Evolutionary conservation across 2,888 invertebrate genomes (phyloP).

Genomic region (Drosophila recens): DNA sequence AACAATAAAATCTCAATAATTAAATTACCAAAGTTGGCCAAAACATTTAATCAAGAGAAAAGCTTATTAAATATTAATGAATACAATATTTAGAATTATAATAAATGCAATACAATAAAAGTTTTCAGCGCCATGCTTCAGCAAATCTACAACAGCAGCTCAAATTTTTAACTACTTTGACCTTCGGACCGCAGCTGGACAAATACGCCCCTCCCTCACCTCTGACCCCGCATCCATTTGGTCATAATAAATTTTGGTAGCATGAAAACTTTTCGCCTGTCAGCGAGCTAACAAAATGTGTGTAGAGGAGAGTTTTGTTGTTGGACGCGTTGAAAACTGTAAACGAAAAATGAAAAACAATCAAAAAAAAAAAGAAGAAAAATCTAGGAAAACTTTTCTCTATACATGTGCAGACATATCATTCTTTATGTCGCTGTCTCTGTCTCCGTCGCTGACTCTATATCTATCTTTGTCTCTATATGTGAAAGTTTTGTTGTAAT

Average conservation of each 20-base stretch:
- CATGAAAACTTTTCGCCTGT: conserved; percentile 73
- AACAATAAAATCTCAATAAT: neutral
- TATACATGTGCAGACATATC: conserved; percentile 69
- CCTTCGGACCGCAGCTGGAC: conserved; percentile 61
- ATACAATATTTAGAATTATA: conserved; percentile 47
- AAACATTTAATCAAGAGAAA: conserved; percentile 45
- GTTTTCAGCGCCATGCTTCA: conserved; percentile 49
- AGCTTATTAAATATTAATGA: conserved; percentile 64
- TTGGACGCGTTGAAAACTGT: conserved; percentile 57
- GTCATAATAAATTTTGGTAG: conserved; percentile 70
- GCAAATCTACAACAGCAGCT: conserved; percentile 64
- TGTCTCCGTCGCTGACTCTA: conserved; percentile 9
- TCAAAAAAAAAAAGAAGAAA: conserved; percentile 31
- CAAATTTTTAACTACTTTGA: conserved; percentile 72
- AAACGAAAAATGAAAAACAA: conserved; percentile 44
- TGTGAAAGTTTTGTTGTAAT: conserved; percentile 63
- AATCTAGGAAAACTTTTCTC: conserved; percentile 61
- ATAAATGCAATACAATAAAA: conserved; percentile 52
- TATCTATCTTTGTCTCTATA: conserved; percentile 23
- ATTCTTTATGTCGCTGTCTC: conserved; percentile 44
- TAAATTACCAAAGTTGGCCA: conserved; percentile 15
- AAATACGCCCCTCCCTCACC: neutral
- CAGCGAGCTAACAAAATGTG: conserved; percentile 71
- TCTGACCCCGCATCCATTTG: conserved; percentile 9
- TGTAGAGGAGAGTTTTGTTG: conserved; percentile 39